Evolutionary conservation across 2,113 vertebrate species (phyloP).

Genomic region (Cheilinus undulatus): DNA sequence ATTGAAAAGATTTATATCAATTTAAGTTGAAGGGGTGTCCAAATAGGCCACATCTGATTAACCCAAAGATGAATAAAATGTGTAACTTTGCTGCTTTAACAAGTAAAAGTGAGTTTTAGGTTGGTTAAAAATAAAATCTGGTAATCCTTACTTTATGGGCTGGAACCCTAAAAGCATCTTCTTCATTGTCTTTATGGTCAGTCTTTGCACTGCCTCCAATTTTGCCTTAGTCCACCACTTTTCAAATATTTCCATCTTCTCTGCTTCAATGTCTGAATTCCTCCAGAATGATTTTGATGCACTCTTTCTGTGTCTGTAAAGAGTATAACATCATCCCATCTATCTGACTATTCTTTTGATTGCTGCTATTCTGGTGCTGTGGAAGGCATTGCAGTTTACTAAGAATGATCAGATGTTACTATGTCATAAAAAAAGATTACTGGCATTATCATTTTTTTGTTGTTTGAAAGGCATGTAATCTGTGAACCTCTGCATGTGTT

Average conservation of each 20-base stretch:
- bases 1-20: too few species aligned
- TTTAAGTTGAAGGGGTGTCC: too few species aligned
- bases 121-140: too few species aligned
- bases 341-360: not conserved
- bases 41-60: too few species aligned
- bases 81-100: too few species aligned
- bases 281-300: not conserved
- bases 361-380: not conserved
- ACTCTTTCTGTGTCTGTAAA: not conserved
- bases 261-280: not conserved
- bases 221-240: not conserved
- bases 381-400: not conserved
- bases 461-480: not conserved
- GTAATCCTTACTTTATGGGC: too few species aligned
- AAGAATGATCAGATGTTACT: not conserved
- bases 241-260: not conserved
- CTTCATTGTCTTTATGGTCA: too few species aligned
- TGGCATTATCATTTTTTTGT: not conserved
- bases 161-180: too few species aligned
- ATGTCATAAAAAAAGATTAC: not conserved
- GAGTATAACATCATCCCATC: too few species aligned
- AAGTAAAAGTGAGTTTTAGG: too few species aligned
- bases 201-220: too few species aligned
- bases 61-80: too few species aligned
- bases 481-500: not conserved